Percentiles rank a stretch among this genome's conserved stretches.
Conservation (phyloP, 2,888 invertebrate genomes). For the Aphrophora alni region DNA sequence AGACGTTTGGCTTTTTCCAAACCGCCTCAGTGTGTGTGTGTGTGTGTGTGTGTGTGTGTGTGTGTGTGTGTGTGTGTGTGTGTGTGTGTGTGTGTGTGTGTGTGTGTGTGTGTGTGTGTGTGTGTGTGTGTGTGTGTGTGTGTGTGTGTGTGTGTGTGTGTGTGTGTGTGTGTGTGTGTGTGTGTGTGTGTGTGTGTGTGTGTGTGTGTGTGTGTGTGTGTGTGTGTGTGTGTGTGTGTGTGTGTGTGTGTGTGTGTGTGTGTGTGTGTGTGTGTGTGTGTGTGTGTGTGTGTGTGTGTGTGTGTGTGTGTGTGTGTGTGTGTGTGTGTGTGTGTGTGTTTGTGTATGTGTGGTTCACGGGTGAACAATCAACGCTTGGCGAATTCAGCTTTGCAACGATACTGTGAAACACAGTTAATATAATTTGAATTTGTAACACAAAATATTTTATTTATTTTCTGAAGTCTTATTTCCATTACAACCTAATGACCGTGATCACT, state of each 20-base stretch:
- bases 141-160: constrained; percentile 28
- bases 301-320: constrained; percentile 20
- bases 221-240: constrained; percentile 28
- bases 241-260: constrained; percentile 28
- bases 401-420: too few relatives aligned
- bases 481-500: too few relatives aligned
- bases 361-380: too few relatives aligned
- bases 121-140: constrained; percentile 28
- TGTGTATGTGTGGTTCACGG: background rate
- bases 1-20: too few relatives aligned
- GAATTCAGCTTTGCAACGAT: too few relatives aligned
- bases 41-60: constrained; percentile 27
- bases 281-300: constrained; percentile 26
- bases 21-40: too few relatives aligned
- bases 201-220: constrained; percentile 26
- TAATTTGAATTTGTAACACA: too few relatives aligned
- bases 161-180: constrained; percentile 28
- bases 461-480: too few relatives aligned
- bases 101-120: constrained; percentile 24
- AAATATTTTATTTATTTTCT: too few relatives aligned
- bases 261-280: constrained; percentile 28
- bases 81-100: constrained; percentile 27
- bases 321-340: too few relatives aligned
- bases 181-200: constrained; percentile 26
- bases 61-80: constrained; percentile 26